Base-by-base conservation (phyloP, 1,140 invertebrate species). In the Lepidotrigona ventralis region DNA sequence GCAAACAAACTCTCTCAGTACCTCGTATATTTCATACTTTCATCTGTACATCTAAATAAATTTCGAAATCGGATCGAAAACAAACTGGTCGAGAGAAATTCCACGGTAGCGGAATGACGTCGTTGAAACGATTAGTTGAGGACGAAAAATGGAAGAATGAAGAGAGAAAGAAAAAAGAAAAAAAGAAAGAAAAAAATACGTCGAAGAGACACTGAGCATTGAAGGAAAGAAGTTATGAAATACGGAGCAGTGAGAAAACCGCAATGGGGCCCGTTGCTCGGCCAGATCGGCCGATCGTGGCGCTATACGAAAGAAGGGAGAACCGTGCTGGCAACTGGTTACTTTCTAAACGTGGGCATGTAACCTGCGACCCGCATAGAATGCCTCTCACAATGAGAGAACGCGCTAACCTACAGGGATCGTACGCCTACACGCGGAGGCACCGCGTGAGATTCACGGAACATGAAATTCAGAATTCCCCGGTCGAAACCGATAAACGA, bases 271-370 rank as follows among this genome's bases (percentile, higher is more conserved):
- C 21, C 33, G 33, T 56, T 51, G 54, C 66, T 64, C 74, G 75
- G 46, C 46, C 54, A 46, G 56, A 78, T 71, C 56, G 29, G 12
- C 23, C 60, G 79, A 11, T 75, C 64, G 46, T 39, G 71, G 69
- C 26, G 54, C 73, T 39, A 77, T 54, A 80, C 54, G 71, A 69
- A 79, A 69, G 33, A 60, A 71, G 63, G 74, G 78, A 78, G 60
- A 77, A 54, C 51, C 58, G 39, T 78, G 85, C 64, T 88, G 70
- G 78, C 73, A 88, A 88, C 84, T 64, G 81, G 90, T 91, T 92
- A 92, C 91, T 92, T 91, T 92, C 91, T 92, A 92, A 92, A 92
- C 88, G 91, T 90, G 88, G 86, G 89, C 88, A 90, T 91, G 87
- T 92, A 91, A 92, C 89, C 90, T 90, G 91, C 89, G 88, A 92